Base-by-base conservation (phyloP, 2,888 invertebrate species). In the Piscicola geometra region DNA sequence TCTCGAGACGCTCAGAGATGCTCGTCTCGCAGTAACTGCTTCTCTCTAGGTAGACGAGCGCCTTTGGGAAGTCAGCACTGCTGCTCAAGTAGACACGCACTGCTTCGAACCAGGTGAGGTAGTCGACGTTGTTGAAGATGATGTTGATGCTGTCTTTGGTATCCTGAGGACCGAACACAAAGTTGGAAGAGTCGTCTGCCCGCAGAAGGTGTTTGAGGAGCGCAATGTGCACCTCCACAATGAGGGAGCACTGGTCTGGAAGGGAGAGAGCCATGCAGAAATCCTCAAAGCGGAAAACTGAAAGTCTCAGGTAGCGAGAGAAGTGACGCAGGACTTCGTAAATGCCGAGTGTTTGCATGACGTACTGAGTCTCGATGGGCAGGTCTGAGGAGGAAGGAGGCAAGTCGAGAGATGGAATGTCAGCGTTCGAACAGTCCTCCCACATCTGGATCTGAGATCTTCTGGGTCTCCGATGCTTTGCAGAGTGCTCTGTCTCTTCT, bases 61-160 rank as follows among this genome's bases (percentile, higher is more conserved):
- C 21, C 2, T 72, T 56, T n/a, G 47, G 35, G 33, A 41, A 66
- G 18, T 76, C 76, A 18, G 35, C 47, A n/a, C 64, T 50, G 84
- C 94, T 94, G 86, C 95, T 94, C 33, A 97, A 90, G 87, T 93
- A 97, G 70, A 91, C 89, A 79, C 93, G 88, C 79, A 96, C 87
- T 71, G 93, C 90, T 88, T 98, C 97, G 64, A 96, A 94, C 93
- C 98, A 99, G 71, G 96, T 96, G 88, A 98, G 90, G 75, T 92
- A 89, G 88, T 99, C 99, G 82, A 96, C 90, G 82, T 96, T 90
- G 87, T 92, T 96, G 75, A 98, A 88, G 81, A 92, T 90, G 79
- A 97, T 91, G 86, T 98, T 97, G 36, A 97, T 91, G 85, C 95
- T 94, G 86, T 98, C 97, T 87, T 97, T 97, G 83, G 94, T 93